Percentiles rank a stretch among this genome's conserved stretches.
Evolutionary conservation across 1,140 invertebrate genomes (phyloP).

Genomic region (Drosophila melanica): DNA sequence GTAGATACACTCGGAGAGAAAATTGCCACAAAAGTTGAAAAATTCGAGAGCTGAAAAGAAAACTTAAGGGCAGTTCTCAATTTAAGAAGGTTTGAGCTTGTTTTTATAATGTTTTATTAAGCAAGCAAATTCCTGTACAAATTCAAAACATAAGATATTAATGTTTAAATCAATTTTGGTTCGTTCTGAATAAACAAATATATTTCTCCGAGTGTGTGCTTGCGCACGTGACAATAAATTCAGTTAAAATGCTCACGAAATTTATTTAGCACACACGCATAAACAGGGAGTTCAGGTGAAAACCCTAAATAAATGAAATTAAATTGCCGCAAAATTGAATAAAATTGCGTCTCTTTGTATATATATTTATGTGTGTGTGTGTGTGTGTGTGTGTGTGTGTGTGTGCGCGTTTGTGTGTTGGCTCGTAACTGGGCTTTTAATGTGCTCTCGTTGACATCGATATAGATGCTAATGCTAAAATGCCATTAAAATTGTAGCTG

Average conservation of each 20-base stretch:
- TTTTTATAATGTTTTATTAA: too few species aligned
- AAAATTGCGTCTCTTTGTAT: constrained; percentile 35
- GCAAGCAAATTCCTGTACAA: too few species aligned
- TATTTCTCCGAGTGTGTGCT: not conserved
- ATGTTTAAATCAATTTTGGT: too few species aligned
- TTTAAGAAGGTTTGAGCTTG: too few species aligned
- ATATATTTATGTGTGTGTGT: not conserved
- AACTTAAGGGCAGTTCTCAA: too few species aligned
- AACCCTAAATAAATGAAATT: constrained; percentile 72
- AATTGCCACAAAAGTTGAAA: too few species aligned
- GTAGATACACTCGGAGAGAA: too few species aligned
- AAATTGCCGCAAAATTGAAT: constrained; percentile 78
- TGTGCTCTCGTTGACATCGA: constrained; percentile 20
- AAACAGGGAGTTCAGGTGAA: constrained; percentile 16
- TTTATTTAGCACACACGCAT: constrained; percentile 10
- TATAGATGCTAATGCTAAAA: constrained; percentile 53
- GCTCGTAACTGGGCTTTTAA: constrained; percentile 54
- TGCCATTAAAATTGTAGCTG: constrained; percentile 85
- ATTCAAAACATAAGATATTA: too few species aligned
- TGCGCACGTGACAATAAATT: constrained; percentile 37
- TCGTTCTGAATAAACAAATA: too few species aligned
- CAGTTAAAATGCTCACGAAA: constrained; percentile 26
- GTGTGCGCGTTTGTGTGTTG: constrained; percentile 2
- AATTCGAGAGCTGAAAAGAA: too few species aligned
- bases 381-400: constrained; percentile 1